Evolutionary conservation across 2,797 vertebrate genomes (phyloP).

Genomic region (Muscicapa striata): DNA sequence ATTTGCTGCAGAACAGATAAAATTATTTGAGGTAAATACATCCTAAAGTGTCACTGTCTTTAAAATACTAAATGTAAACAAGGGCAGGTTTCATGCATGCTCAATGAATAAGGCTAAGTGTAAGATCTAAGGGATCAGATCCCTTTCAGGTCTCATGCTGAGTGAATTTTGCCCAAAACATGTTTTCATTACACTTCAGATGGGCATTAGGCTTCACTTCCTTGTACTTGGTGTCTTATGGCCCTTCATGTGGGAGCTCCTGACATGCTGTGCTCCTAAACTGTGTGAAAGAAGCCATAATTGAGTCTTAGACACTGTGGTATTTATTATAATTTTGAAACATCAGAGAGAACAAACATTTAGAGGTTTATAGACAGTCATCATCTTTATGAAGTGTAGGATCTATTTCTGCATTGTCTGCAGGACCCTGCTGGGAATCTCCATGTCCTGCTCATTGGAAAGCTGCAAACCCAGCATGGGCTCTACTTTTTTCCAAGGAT

Average conservation of each 20-base stretch:
- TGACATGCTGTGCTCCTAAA: neutral
- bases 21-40: neutral
- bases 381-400: conserved; percentile 43
- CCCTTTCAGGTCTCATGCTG: neutral
- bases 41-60: neutral
- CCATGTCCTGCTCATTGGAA: neutral
- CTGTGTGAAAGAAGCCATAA: neutral
- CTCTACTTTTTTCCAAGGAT: conserved; percentile 6
- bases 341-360: conserved; percentile 2
- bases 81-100: neutral
- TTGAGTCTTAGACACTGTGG: neutral
- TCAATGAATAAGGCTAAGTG: neutral
- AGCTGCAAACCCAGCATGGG: conserved; percentile 46
- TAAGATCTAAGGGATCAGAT: neutral
- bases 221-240: neutral
- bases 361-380: conserved; percentile 18
- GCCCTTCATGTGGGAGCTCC: neutral
- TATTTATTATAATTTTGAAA: conserved; percentile 26
- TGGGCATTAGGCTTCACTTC: neutral
- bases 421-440: conserved; percentile 51
- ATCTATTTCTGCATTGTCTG: conserved; percentile 14
- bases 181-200: neutral
- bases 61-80: neutral
- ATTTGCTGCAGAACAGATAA: neutral
- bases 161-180: neutral